Conservation (phyloP, 2,888 invertebrate genomes). For the Cerastis rubricosa region DNA sequence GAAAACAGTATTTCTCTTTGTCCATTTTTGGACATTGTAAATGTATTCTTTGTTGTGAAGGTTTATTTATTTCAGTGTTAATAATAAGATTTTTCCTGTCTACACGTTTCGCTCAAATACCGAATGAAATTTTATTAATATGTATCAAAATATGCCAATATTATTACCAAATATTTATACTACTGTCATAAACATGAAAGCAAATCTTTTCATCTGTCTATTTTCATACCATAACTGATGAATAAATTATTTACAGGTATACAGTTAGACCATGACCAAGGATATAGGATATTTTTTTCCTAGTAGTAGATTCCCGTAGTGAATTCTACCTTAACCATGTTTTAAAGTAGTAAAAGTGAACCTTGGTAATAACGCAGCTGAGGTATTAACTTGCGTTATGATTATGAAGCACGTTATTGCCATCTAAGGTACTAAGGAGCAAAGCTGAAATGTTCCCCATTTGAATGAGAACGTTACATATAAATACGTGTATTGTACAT, state of each 20-base stretch:
- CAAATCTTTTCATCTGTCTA: not conserved
- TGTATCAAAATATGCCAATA: not conserved
- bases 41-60: too few relatives aligned
- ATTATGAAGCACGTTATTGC: slow-evolving; percentile 33
- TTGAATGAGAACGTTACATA: not conserved
- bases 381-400: slow-evolving; percentile 24
- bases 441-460: not conserved
- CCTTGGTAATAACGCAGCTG: not conserved
- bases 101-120: not conserved
- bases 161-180: not conserved
- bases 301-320: not conserved
- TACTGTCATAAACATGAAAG: not conserved
- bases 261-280: not conserved
- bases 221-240: not conserved
- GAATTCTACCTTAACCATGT: not conserved
- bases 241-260: not conserved
- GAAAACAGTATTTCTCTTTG: not conserved
- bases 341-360: slow-evolving; percentile 17
- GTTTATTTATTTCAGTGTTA: not conserved
- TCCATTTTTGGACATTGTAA: not conserved
- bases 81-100: not conserved
- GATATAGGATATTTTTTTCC: not conserved
- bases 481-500: not conserved
- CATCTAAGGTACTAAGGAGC: not conserved
- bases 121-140: not conserved